These are phyloP conservation scores for Rhynchonycteris naso DNA, from an alignment of 2,797 vertebrate species.

Conservation along the genomic window DNA sequence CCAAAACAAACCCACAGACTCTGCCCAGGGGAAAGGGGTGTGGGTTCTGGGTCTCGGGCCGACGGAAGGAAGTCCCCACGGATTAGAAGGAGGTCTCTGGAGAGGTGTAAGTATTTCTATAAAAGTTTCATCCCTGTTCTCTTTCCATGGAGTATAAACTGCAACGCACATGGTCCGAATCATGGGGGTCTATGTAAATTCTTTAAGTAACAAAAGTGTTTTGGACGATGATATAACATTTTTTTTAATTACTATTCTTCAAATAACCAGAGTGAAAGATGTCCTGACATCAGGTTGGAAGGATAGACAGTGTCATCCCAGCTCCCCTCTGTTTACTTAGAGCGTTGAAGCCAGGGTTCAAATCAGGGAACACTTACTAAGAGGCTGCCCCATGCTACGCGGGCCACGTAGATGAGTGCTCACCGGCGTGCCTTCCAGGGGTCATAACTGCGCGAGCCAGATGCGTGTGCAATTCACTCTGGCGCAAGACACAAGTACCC, in stretches of 20 bases:
- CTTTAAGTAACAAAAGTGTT: slow-evolving; percentile 6
- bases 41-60: neutral
- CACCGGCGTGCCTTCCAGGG: rapidly evolving
- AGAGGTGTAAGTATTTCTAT: slow-evolving; percentile 1
- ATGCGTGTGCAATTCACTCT: rapidly evolving
- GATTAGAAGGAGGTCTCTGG: neutral
- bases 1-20: neutral
- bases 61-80: neutral
- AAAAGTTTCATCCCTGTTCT: neutral
- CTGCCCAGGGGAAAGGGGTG: neutral
- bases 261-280: neutral
- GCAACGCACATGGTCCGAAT: neutral
- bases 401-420: rapidly evolving
- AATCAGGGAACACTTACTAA: neutral
- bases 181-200: neutral
- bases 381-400: rapidly evolving
- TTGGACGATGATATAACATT: neutral
- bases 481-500: neutral
- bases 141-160: neutral
- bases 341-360: neutral
- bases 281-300: neutral
- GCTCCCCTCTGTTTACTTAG: neutral
- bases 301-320: neutral
- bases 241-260: neutral
- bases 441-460: neutral